phyloP scores from a whole-genome alignment of 2,113 vertebrate genomes.

The Struthidea cinerea region DNA sequence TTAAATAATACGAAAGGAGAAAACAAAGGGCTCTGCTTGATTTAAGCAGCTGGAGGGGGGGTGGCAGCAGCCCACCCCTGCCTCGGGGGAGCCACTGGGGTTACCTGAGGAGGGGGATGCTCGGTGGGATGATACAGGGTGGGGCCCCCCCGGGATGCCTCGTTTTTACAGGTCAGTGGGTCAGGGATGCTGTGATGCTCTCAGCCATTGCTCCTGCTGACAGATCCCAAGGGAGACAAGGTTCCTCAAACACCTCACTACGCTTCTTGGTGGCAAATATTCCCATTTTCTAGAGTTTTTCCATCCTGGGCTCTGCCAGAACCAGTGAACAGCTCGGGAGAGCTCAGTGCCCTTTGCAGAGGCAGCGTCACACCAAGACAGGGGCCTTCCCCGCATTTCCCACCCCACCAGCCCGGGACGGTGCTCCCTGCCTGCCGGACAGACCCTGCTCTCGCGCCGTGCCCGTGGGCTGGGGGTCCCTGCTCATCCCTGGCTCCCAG shows the following conservation, averaged over 20 bases:
- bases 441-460: fast-evolving
- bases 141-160: not conserved
- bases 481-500: not conserved
- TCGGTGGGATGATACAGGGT: not conserved
- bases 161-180: not conserved
- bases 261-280: not conserved
- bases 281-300: not conserved
- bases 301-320: not conserved
- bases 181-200: constrained; percentile 7
- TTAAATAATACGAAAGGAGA: constrained; percentile 40
- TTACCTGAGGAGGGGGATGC: not conserved
- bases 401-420: fast-evolving
- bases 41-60: not conserved
- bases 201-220: not conserved
- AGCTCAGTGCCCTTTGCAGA: not conserved
- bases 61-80: not conserved
- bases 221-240: not conserved
- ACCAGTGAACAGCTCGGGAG: fast-evolving
- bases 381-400: not conserved
- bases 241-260: not conserved
- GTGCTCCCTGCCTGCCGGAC: not conserved
- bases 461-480: fast-evolving
- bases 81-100: fast-evolving
- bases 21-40: constrained; percentile 30
- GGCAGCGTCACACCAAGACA: not conserved